Evolutionary conservation across 2,888 invertebrate species (phyloP), one percentile per base, ranked within the genome.

Genomic region (Protodeltote pygarga): DNA sequence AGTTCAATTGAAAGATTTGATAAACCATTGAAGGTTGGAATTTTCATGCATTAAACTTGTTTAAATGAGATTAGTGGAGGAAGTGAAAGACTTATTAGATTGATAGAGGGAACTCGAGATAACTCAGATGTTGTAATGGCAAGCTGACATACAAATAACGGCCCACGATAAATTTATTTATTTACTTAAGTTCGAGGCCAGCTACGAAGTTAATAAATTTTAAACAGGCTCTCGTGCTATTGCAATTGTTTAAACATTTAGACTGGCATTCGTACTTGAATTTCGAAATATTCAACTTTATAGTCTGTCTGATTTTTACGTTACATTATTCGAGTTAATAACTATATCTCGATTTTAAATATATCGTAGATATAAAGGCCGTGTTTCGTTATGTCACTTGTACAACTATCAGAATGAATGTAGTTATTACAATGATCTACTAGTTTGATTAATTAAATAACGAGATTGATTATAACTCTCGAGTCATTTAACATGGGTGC

Each of bases 1-100:
- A 70, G 75, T 78, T 78, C 78, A 77, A 79, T 74, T 53, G 68
- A 65, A 50, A 59, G 61, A 34, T 47, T 45, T 61, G 73, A 76
- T 63, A 67, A 63, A 78, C 83, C 80, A 58, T 79, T 72, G 6
- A 79, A 74, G 80, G 81, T 81, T 64, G 40, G 73, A 75, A 79
- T 71, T 55, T 58, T 47, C 81, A 81, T 83, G 84, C 82, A 79
- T 75, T 52, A 63, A 19, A 48, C 65, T 63, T 54, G 65, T 48
- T 40, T 52, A 54, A 39, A 50, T 34, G 35, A 38, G 46, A 64
- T 65, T 63, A 55, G 60, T 70, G 45, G 9, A 41, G 51, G 46
- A 62, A 45, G 49, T 55, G 39, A 58, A 63, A 50, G 24, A 21
- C 10, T 34, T 17, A 54, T 61, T 64, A 63, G 41, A 51, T 54